phyloP scores from a whole-genome alignment of 2,113 vertebrate genomes.

The Falco punctatus region DNA sequence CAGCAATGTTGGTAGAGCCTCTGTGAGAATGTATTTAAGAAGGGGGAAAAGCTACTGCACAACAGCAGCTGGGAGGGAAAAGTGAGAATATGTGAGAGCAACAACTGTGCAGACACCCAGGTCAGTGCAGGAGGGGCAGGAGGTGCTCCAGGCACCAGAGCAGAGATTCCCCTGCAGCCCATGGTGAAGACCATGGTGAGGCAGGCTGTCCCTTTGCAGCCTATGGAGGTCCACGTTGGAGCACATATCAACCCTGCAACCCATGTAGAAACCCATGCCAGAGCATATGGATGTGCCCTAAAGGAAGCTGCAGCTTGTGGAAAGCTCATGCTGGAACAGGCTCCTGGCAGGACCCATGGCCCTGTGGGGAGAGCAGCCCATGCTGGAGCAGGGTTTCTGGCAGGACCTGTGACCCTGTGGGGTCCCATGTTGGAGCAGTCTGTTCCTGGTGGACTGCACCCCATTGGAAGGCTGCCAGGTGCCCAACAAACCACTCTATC shows the following conservation, averaged over 20 bases:
- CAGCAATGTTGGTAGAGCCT: background rate
- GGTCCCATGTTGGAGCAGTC: no score
- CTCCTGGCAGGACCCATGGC: background rate
- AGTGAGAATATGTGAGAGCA: background rate
- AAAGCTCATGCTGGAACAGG: background rate
- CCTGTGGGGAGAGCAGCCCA: fast-evolving
- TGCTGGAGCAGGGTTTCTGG: background rate
- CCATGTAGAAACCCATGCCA: fast-evolving
- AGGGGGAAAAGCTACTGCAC: background rate
- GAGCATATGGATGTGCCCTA: background rate
- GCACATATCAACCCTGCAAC: background rate
- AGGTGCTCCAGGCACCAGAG: fast-evolving
- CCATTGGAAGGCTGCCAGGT: background rate
- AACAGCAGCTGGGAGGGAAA: background rate
- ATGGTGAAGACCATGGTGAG: no score
- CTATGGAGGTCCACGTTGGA: background rate
- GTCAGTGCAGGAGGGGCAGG: background rate
- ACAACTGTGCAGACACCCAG: background rate
- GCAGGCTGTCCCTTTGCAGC: background rate
- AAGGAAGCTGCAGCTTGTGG: background rate
- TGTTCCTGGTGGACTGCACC: background rate
- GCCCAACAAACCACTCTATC: background rate
- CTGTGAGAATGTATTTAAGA: background rate
- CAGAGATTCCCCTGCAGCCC: background rate
- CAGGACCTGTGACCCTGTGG: background rate